Conservation (phyloP, 1,140 invertebrate genomes). For the Musca domestica region DNA sequence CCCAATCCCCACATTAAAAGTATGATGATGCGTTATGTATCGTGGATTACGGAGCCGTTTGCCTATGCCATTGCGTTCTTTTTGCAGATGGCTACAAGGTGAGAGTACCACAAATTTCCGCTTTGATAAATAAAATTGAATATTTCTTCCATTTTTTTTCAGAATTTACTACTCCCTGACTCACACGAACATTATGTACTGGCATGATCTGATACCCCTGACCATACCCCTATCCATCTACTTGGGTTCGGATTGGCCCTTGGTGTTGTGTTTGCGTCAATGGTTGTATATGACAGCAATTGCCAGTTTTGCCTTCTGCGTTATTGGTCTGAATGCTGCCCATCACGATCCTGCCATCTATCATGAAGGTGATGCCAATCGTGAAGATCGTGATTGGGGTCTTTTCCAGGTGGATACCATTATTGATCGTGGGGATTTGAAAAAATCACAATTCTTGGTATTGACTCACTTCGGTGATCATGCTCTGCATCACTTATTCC, state of each 20-base stretch:
- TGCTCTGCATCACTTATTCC: slow-evolving; percentile 76
- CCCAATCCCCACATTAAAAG: slow-evolving; percentile 58
- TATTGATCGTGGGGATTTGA: slow-evolving; percentile 70
- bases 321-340: slow-evolving; percentile 71
- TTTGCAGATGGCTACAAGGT: slow-evolving; percentile 45
- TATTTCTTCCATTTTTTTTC: slow-evolving; percentile 26
- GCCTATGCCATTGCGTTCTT: slow-evolving; percentile 52
- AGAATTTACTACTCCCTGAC: slow-evolving; percentile 46
- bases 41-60: slow-evolving; percentile 57
- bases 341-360: slow-evolving; percentile 83
- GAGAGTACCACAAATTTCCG: slow-evolving; percentile 25
- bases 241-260: slow-evolving; percentile 37
- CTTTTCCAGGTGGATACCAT: slow-evolving; percentile 74
- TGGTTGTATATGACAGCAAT: slow-evolving; percentile 64
- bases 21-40: slow-evolving; percentile 51
- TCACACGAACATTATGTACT: slow-evolving; percentile 46
- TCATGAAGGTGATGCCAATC: slow-evolving; percentile 74
- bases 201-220: slow-evolving; percentile 56
- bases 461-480: slow-evolving; percentile 76
- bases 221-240: slow-evolving; percentile 58
- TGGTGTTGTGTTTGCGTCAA: slow-evolving; percentile 50
- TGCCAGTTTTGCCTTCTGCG: slow-evolving; percentile 63
- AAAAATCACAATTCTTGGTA: slow-evolving; percentile 65
- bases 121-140: not conserved
- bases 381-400: slow-evolving; percentile 72